Evolutionary conservation across 2,797 vertebrate species (phyloP).

Genomic region (Coilia nasus): DNA sequence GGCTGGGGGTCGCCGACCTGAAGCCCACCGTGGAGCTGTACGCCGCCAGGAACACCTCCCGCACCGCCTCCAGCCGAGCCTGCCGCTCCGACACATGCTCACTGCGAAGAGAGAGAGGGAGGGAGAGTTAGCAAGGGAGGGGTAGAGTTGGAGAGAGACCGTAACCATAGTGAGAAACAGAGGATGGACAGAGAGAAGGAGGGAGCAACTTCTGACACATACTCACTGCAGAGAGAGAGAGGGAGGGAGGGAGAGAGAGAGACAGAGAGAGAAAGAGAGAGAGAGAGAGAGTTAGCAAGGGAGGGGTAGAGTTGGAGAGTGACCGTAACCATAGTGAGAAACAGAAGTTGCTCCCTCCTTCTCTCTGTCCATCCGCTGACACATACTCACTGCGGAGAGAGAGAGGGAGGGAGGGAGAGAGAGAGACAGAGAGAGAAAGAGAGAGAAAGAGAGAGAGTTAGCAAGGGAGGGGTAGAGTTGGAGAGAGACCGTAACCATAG

Average conservation of each 20-base stretch:
- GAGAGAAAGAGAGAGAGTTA: not conserved
- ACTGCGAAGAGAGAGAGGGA: conserved; percentile 23
- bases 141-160: not conserved
- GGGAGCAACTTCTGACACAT: not conserved
- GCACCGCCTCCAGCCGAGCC: conserved; percentile 89
- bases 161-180: no score
- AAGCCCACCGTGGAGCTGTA: conserved; percentile 94
- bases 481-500: no score
- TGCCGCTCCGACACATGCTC: conserved; percentile 80
- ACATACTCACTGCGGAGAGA: conserved; percentile 63
- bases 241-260: not conserved
- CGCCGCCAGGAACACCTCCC: conserved; percentile 87
- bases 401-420: no score
- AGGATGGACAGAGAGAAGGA: not conserved
- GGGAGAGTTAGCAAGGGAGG: not conserved
- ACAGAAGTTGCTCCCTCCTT: no score
- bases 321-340: no score
- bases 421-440: no score
- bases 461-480: not conserved
- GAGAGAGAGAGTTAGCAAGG: no score
- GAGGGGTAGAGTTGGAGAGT: no score
- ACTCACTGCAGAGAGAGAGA: not conserved
- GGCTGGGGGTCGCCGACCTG: conserved; percentile 82
- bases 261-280: no score
- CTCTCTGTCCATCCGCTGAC: no score